Conservation (phyloP, 2,888 invertebrate genomes). For the Oxystoma pomonae region DNA sequence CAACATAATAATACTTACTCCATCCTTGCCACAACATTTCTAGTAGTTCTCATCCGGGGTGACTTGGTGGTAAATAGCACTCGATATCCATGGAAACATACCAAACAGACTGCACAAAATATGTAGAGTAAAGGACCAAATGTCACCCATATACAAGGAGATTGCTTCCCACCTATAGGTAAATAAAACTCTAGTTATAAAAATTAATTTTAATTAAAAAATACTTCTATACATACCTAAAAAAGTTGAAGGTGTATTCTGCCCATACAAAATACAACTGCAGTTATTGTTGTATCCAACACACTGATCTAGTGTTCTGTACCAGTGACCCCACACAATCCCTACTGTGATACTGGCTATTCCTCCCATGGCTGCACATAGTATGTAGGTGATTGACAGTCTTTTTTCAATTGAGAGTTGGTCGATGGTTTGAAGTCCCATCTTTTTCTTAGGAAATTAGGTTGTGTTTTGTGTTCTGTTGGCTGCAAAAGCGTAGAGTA, state of each 20-base stretch:
- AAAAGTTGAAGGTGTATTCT: slow-evolving; percentile 58
- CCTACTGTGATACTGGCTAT: slow-evolving; percentile 51
- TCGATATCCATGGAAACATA: slow-evolving; percentile 65
- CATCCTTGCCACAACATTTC: slow-evolving; percentile 39
- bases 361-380: slow-evolving; percentile 37
- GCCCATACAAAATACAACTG: slow-evolving; percentile 64
- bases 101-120: slow-evolving; percentile 59
- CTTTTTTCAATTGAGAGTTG: slow-evolving; percentile 39
- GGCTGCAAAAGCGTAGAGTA: too few species aligned
- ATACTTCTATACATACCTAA: too few species aligned
- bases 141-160: slow-evolving; percentile 64
- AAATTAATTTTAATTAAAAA: too few species aligned
- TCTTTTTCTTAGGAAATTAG: too few species aligned
- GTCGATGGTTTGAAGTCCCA: slow-evolving; percentile 30
- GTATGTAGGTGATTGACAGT: slow-evolving; percentile 38
- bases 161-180: slow-evolving; percentile 59
- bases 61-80: slow-evolving; percentile 47
- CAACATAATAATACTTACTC: slow-evolving; percentile 46
- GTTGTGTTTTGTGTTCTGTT: too few species aligned
- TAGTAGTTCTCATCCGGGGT: slow-evolving; percentile 39
- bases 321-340: slow-evolving; percentile 67
- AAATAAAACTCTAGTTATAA: too few species aligned
- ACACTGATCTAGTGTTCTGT: slow-evolving; percentile 62
- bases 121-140: slow-evolving; percentile 62
- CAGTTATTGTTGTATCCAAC: slow-evolving; percentile 63